Conservation (phyloP, 2,888 invertebrate genomes). For the Drosophila tanythrix region DNA sequence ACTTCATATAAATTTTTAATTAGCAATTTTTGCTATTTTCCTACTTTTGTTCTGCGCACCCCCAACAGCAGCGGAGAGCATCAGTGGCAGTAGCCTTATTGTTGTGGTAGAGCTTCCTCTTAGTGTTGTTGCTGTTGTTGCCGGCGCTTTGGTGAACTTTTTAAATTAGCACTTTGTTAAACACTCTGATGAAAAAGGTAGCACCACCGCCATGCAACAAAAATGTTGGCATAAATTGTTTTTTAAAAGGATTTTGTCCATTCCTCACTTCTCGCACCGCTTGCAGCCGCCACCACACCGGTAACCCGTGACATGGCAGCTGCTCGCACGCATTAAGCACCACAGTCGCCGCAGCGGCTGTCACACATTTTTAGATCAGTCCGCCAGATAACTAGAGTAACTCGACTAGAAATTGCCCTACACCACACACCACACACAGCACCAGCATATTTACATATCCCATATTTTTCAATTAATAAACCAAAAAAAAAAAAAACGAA, state of each 20-base stretch:
- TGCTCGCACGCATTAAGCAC: constrained; percentile 75
- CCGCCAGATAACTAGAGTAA: constrained; percentile 12
- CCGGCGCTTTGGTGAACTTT: constrained; percentile 70
- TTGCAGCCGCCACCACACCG: constrained; percentile 22
- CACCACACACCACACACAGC: neutral
- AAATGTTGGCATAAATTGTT: constrained; percentile 75
- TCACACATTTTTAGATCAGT: constrained; percentile 68
- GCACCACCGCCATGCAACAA: constrained; percentile 32
- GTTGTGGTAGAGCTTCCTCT: constrained; percentile 53
- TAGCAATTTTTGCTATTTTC: constrained; percentile 84
- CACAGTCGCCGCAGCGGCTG: constrained; percentile 57
- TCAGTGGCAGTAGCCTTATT: constrained; percentile 28
- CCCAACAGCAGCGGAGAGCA: constrained; percentile 26
- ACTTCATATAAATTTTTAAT: constrained; percentile 84
- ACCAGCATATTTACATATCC: neutral
- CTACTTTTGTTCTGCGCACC: constrained; percentile 73
- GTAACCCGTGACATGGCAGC: constrained; percentile 72
- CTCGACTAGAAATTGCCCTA: constrained; percentile 40
- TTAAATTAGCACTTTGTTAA: constrained; percentile 84
- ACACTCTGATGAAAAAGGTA: constrained; percentile 78
- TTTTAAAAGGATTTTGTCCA: constrained; percentile 80
- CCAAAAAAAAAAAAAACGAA: too few relatives aligned
- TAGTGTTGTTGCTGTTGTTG: constrained; percentile 41
- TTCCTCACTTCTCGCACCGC: constrained; percentile 24
- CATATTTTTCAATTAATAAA: constrained; percentile 20